These are phyloP conservation scores for Gavia stellata DNA, from an alignment of 2,113 vertebrate genomes.

Conservation along the genomic window DNA sequence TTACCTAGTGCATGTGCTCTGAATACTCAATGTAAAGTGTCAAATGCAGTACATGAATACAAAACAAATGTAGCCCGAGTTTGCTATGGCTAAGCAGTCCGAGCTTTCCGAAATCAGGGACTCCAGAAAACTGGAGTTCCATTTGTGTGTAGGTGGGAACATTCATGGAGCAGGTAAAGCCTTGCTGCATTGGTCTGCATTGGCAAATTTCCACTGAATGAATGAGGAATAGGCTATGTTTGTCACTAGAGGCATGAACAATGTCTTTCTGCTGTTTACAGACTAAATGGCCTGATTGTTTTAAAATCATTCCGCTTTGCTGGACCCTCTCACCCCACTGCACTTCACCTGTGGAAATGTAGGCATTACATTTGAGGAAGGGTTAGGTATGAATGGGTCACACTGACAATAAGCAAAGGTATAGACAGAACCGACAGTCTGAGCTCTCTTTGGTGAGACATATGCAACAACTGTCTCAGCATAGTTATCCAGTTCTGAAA, in stretches of 20 bases:
- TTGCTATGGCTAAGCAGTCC: neutral
- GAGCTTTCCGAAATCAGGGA: neutral
- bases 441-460: neutral
- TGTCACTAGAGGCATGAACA: neutral
- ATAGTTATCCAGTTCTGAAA: neutral
- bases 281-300: neutral
- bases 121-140: neutral
- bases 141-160: neutral
- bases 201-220: neutral
- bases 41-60: neutral
- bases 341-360: neutral
- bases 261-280: neutral
- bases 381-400: neutral
- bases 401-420: neutral
- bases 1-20: neutral
- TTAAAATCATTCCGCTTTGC: neutral
- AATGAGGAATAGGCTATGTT: neutral
- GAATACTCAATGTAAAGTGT: neutral
- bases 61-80: neutral
- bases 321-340: neutral
- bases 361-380: neutral
- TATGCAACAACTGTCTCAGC: neutral
- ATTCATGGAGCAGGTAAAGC: neutral
- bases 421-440: neutral
- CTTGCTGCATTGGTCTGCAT: neutral